Evolutionary conservation across 2,113 vertebrate genomes (phyloP), one percentile per base, ranked within the genome.

Genomic region (Ophthalmolycus amberensis): DNA sequence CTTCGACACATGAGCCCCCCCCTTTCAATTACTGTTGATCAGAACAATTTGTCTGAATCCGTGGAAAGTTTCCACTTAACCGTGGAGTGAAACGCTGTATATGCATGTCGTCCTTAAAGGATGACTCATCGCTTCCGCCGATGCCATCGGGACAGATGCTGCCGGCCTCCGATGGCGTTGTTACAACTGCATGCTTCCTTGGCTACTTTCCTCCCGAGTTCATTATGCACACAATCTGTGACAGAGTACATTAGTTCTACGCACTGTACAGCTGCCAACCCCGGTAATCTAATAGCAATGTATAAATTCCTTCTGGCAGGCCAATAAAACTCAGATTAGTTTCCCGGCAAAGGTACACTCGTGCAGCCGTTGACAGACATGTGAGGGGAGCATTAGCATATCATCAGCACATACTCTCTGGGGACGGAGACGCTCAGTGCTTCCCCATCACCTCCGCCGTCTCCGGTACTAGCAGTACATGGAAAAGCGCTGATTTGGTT

Each of bases 281-380:
- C 65, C 82, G 27, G 83, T 93, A 93, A 94, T 93, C 90, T 91
- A 94, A 90, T 91, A 87, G 85, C 80, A 87, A 91, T 91, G 93
- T 92, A 89, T 93, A 93, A 94, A 95, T 93, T 94, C 90, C 87
- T 89, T 91, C 82, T 94, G 94, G 93, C 94, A 95, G 94, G 85
- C 90, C 92, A 95, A 94, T 94, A 94, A 94, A 94, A 88, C 89
- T 89, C 86, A 91, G 91, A 94, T 94, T 94, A 94, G 91, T 92
- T 94, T 93, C 91, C 77, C 62, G 20, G 87, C 83, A 79, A 87
- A 93, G 89, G 93, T 93, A 91, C 80, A 88, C 82, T 79, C 44
- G 58, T 88, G 89, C 87, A 85, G 88, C 81, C 16, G 82, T 85
- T 94, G 93, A 94, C 87, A 90, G 94, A 92, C 91, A 81, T 79